Evolutionary conservation across 2,113 vertebrate genomes (phyloP), one percentile per base, ranked within the genome.

Genomic region (Chelonoidis abingdonii): DNA sequence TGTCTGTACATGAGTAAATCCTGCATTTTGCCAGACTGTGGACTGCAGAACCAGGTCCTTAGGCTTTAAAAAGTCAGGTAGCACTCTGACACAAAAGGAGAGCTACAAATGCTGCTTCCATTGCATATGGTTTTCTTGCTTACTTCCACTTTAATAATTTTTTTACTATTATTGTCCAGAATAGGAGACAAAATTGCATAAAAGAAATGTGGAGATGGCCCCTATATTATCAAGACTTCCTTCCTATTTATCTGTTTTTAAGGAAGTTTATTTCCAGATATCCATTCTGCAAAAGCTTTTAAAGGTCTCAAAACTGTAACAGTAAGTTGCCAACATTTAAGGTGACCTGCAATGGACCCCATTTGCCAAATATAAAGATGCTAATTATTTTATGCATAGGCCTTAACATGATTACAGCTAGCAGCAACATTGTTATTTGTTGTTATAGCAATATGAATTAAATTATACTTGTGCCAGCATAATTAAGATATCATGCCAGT

Each of bases 371-470:
- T 94, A 98, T 91, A 97, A 97, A 97, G 94, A 95, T 96, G 97
- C 95, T 97, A 97, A 97, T 97, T 97, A 94, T 96, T 96, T 97
- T 2, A 53, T 94, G 94, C 96, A 89, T 96, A 94, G 90, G 80
- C 93, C 95, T 83, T 98, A 98, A 98, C 89, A 5, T 95, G 93
- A 98, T 98, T 97, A 97, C 59, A 89, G 92, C 3, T 65, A 98
- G 94, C 95, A 96, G 92, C 96, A 97, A 95, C 93, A 92, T 92
- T 88, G 38, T 62, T 95, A 96, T 92, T 94, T 97, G 96, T 97
- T 97, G 97, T 98, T 97, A 98, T 76, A 97, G 94, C 86, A 96
- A 91, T 97, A 90, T 95, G 96, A 98, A 98, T 93, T 85, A 96
- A 96, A 97, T 97, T 93, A 92, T 92, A 89, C 90, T 93, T 44